Conservation (phyloP, 2,888 invertebrate species). For the Podabrus alpinus region DNA sequence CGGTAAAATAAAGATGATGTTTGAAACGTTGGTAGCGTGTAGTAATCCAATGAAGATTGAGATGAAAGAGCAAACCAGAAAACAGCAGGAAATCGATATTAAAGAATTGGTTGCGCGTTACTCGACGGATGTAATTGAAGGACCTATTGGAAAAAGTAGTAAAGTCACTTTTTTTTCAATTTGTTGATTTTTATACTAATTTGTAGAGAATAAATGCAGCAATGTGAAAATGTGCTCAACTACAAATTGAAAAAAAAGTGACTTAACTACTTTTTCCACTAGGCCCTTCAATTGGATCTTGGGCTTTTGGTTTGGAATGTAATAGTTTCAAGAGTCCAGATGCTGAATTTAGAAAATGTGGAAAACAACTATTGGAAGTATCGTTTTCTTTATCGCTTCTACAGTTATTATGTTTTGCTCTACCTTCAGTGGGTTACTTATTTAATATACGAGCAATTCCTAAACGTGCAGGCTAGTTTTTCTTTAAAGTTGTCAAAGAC, state of each 20-base stretch:
- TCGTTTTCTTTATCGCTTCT: too few species aligned
- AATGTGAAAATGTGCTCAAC: too few species aligned
- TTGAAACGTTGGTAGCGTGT: conserved; percentile 41
- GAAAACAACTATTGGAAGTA: not conserved
- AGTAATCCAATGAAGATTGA: conserved; percentile 40
- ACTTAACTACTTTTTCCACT: too few species aligned
- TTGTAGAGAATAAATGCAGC: too few species aligned
- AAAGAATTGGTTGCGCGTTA: not conserved
- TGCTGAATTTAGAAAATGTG: conserved; percentile 17
- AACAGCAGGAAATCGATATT: conserved; percentile 9
- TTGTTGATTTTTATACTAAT: too few species aligned
- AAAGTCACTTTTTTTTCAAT: too few species aligned
- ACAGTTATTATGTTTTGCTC: not conserved
- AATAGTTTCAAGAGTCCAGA: not conserved
- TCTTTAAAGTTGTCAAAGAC: not conserved
- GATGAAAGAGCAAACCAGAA: conserved; percentile 33
- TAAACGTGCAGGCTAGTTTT: not conserved
- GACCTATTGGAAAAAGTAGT: too few species aligned
- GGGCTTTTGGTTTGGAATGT: not conserved
- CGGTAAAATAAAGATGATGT: not conserved
- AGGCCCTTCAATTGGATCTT: not conserved
- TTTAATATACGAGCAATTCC: not conserved
- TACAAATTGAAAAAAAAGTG: too few species aligned
- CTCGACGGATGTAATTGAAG: not conserved
- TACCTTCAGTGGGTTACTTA: not conserved